Base-by-base conservation (phyloP, 2,888 invertebrate genomes). In the Acanthococcus lagerstroemiae region DNA sequence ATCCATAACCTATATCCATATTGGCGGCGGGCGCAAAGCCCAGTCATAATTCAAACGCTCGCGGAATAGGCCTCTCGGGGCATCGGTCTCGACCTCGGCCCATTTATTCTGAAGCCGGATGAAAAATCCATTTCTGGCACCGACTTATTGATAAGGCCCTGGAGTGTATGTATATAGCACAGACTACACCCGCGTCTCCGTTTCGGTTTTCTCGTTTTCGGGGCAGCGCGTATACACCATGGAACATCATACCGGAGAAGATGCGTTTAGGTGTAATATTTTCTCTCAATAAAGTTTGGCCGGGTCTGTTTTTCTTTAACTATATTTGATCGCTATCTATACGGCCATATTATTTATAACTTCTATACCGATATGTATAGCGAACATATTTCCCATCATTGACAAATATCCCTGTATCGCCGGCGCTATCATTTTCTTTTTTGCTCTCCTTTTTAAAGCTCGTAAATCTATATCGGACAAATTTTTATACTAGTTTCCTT, bases 61-160 rank as follows among this genome's bases (percentile, higher is more conserved):
- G 27, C 50, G 48, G 27, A 61, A 61, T 61, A 61, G 61, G 52
- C 21, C 61, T 52, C 61, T 30, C 22, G 61, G 61, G 61, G 26
- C 30, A 52, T 30, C 50, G 61, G 61, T 61, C 61, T 61, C 61
- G 61, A 61, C 61, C 27, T 55, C 74, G 72, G 73, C 75, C 75
- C 75, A 76, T 76, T 76, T 76, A 75, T 77, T 76, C 75, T 69
- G 70, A 71, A 74, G 52, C 37, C 30, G 75, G 76, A 77, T 77
- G 77, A 77, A 77, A 77, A 77, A 78, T 78, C 78, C 77, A 78
- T 78, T 78, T 78, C 77, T 77, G 75, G 74, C 61, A 65, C 72
- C 73, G 77, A 77, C 77, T 77, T 77, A 78, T 77, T 77, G 78
- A 78, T 78, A 77, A 74, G 74, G 74, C 77, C 76, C 77, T 50